Evolutionary conservation across 2,113 vertebrate species (phyloP).

Genomic region (Amia ocellicauda): DNA sequence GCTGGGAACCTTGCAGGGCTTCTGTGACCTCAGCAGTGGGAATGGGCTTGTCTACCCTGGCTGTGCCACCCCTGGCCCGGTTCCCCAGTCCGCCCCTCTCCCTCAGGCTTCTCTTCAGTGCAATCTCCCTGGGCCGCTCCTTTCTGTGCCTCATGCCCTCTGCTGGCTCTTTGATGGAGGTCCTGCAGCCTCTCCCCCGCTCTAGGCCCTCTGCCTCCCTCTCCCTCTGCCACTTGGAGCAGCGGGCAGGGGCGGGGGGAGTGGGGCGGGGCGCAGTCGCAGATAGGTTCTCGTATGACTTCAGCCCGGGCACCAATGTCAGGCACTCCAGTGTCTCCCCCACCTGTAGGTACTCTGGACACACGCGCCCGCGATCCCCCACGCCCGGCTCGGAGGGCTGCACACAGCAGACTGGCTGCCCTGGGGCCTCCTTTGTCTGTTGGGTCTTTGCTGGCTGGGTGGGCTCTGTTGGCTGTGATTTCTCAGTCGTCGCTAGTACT

Average conservation of each 20-base stretch:
- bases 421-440: constrained; percentile 41
- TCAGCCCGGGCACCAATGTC: constrained; percentile 65
- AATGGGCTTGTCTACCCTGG: constrained; percentile 36
- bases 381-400: constrained; percentile 34
- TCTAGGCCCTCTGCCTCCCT: constrained; percentile 41
- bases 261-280: constrained; percentile 47
- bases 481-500: not conserved
- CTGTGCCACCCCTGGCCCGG: constrained; percentile 38
- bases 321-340: constrained; percentile 67
- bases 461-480: constrained; percentile 20
- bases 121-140: constrained; percentile 17
- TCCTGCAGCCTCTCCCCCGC: not conserved
- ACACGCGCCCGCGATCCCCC: constrained; percentile 22
- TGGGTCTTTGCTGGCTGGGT: constrained; percentile 36
- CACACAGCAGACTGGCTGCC: constrained; percentile 38
- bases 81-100: constrained; percentile 57
- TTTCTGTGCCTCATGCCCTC: not conserved
- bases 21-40: constrained; percentile 25
- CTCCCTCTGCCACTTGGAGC: constrained; percentile 73
- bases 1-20: constrained; percentile 26
- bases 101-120: constrained; percentile 41
- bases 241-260: constrained; percentile 58
- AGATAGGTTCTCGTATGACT: constrained; percentile 60
- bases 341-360: constrained; percentile 41
- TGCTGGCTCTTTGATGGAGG: not conserved